A percentile compares a stretch with the other conserved stretches of the same genome.
Conservation (phyloP, 2,113 vertebrate species). For the Zapus hudsonius region DNA sequence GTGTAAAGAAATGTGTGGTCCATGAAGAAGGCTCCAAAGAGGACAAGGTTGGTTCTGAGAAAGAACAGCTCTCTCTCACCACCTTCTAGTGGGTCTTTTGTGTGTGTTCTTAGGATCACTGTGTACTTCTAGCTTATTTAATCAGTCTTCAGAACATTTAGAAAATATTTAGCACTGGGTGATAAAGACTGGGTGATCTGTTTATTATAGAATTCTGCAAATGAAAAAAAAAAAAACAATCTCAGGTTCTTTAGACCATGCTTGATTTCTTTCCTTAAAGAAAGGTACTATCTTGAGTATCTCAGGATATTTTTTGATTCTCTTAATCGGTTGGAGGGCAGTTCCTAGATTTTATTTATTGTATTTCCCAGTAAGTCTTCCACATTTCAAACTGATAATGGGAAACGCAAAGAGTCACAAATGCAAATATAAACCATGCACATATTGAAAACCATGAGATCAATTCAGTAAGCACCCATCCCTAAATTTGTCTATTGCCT, state of each 20-base stretch:
- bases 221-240: not conserved
- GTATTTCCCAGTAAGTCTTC: not conserved
- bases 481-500: not conserved
- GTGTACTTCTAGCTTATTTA: constrained; percentile 61
- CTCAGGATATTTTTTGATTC: not conserved
- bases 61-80: constrained; percentile 33
- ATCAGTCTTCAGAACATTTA: constrained; percentile 72
- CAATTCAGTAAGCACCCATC: not conserved
- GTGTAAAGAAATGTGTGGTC: constrained; percentile 76
- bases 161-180: constrained; percentile 70
- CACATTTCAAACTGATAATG: constrained; percentile 31
- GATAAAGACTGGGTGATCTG: constrained; percentile 67
- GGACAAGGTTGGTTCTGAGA: constrained; percentile 26
- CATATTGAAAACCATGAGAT: not conserved
- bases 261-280: constrained; percentile 10
- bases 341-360: not conserved
- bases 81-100: not conserved
- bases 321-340: not conserved
- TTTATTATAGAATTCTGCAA: constrained; percentile 59
- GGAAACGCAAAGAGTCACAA: not conserved
- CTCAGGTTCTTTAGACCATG: constrained; percentile 52
- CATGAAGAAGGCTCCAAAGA: constrained; percentile 61
- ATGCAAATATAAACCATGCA: not conserved
- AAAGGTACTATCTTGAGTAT: not conserved
- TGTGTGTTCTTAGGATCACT: constrained; percentile 47